These are phyloP conservation scores for Cottoperca gobio DNA, from an alignment of 2,797 vertebrate genomes.

Conservation along the genomic window DNA sequence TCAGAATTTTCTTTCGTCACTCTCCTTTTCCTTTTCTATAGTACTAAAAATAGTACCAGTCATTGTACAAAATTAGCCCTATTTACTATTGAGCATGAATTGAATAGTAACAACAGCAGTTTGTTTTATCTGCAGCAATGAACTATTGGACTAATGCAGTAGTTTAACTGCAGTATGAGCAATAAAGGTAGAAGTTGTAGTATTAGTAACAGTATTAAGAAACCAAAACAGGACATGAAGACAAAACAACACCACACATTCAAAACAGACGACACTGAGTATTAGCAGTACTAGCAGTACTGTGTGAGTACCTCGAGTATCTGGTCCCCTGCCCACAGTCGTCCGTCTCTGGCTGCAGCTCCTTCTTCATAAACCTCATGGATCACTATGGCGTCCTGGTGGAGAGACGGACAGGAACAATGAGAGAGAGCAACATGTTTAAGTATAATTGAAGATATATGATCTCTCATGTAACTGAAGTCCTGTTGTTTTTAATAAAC, in stretches of 20 bases:
- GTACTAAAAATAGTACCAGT: too few species aligned
- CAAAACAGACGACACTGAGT: background rate
- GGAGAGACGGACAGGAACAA: slow-evolving; percentile 29
- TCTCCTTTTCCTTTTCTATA: too few species aligned
- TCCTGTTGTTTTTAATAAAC: too few species aligned
- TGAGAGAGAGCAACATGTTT: slow-evolving; percentile 17
- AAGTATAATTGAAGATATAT: background rate
- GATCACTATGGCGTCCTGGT: slow-evolving; percentile 94
- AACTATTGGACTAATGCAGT: background rate
- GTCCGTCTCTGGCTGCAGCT: slow-evolving; percentile 93
- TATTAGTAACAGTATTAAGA: background rate
- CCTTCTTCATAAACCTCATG: slow-evolving; percentile 98
- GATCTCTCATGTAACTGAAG: too few species aligned
- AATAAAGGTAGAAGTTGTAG: too few species aligned
- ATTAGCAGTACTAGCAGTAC: background rate
- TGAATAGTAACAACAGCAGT: background rate
- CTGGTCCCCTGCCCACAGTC: slow-evolving; percentile 97
- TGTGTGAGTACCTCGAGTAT: slow-evolving; percentile 87
- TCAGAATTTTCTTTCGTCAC: too few species aligned
- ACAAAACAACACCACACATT: background rate
- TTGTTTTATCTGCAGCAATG: background rate
- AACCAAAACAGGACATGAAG: background rate
- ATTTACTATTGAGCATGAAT: background rate
- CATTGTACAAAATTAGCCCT: background rate
- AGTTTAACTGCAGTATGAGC: background rate